A percentile compares a stretch with the other conserved stretches of the same genome.
phyloP scores from a whole-genome alignment of 1,140 invertebrate genomes.

The Chelonus insularis region DNA sequence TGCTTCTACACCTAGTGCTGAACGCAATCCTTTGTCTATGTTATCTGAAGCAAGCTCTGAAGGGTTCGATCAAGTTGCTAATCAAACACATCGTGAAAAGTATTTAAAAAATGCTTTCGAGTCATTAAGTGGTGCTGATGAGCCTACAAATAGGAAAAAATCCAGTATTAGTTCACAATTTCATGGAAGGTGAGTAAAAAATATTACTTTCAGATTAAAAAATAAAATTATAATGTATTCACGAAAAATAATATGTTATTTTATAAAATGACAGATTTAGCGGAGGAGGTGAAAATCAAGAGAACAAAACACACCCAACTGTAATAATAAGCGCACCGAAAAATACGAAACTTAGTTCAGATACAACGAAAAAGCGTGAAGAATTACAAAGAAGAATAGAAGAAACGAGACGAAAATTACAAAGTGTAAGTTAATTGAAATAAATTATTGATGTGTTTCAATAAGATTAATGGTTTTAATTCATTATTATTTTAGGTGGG shows the following conservation, averaged over 20 bases:
- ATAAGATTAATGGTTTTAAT: too few species aligned
- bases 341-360: conserved; percentile 63
- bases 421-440: conserved; percentile 71
- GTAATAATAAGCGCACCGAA: conserved; percentile 64
- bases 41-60: conserved; percentile 72
- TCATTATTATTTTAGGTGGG: too few species aligned
- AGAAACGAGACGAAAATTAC: conserved; percentile 84
- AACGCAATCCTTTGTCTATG: conserved; percentile 62
- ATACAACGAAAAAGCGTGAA: conserved; percentile 75
- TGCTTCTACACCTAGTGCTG: conserved; percentile 59
- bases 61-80: conserved; percentile 71
- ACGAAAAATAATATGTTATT: conserved; percentile 39
- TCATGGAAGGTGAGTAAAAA: conserved; percentile 48
- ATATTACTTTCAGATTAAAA: not conserved
- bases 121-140: conserved; percentile 70
- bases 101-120: conserved; percentile 80
- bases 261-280: conserved; percentile 46
- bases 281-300: conserved; percentile 48
- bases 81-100: conserved; percentile 66
- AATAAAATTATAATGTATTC: conserved; percentile 11
- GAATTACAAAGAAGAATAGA: conserved; percentile 83
- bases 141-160: conserved; percentile 49
- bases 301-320: conserved; percentile 51
- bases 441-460: not conserved
- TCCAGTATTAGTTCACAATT: conserved; percentile 56